Conservation (phyloP, 2,113 vertebrate genomes). For the Gymnobelideus leadbeateri region DNA sequence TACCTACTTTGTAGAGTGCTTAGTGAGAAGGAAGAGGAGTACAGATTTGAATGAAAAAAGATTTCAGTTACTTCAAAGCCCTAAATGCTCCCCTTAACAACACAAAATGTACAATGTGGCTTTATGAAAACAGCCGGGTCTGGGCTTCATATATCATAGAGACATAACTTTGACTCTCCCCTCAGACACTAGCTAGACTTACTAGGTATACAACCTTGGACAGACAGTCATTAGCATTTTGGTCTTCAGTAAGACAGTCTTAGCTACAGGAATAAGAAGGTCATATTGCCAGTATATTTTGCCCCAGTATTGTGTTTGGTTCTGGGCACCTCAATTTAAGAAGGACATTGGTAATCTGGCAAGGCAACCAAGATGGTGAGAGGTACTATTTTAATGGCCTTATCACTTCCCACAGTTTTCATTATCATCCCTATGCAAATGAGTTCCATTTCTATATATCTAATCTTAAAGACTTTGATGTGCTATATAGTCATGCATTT, state of each 20-base stretch:
- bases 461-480: not conserved
- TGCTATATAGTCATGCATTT: not conserved
- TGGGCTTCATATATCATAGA: not conserved
- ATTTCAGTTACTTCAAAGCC: too few relatives aligned
- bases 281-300: not conserved
- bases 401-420: not conserved
- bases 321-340: not conserved
- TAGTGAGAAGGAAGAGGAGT: not conserved
- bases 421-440: not conserved
- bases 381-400: not conserved
- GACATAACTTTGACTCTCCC: not conserved
- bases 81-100: not conserved
- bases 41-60: not conserved
- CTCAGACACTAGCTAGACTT: not conserved
- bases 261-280: not conserved
- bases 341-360: not conserved
- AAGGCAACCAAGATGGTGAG: not conserved
- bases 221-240: not conserved
- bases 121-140: not conserved
- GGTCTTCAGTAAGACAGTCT: not conserved
- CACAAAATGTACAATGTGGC: not conserved
- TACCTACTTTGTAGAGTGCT: not conserved
- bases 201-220: not conserved
- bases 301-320: not conserved
- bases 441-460: not conserved